Percentiles rank a stretch among this genome's conserved stretches.
These are phyloP conservation scores for Acanthacorydalis orientalis DNA, from an alignment of 2,888 invertebrate species.

Conservation along the genomic window DNA sequence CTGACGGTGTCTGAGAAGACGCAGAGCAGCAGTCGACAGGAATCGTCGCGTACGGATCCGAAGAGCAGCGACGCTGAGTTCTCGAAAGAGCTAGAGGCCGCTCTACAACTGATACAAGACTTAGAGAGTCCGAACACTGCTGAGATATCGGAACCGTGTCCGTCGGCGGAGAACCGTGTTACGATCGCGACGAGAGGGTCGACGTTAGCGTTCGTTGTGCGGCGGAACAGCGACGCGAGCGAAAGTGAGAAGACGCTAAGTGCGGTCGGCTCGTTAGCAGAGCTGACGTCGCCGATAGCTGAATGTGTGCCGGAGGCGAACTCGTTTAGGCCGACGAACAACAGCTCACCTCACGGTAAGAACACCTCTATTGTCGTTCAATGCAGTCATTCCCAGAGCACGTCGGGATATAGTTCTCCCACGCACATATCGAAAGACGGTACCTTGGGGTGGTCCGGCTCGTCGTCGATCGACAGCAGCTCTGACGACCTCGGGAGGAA, in stretches of 20 bases:
- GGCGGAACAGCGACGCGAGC: slow-evolving; percentile 22
- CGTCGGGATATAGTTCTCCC: slow-evolving; percentile 32
- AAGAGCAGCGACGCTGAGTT: slow-evolving; percentile 28
- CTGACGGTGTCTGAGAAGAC: slow-evolving; percentile 19
- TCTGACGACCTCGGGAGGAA: slow-evolving; percentile 19
- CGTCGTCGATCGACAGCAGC: slow-evolving; percentile 25
- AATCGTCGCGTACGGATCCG: slow-evolving; percentile 18
- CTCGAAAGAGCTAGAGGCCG: slow-evolving; percentile 30
- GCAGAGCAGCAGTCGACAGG: slow-evolving; percentile 19
- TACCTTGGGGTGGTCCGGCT: slow-evolving; percentile 25
- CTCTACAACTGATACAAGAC: slow-evolving; percentile 30
- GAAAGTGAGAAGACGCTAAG: slow-evolving; percentile 26
- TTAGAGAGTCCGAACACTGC: slow-evolving; percentile 31
- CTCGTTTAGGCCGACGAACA: slow-evolving; percentile 17
- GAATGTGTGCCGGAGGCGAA: slow-evolving; percentile 19
- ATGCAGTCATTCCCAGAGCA: slow-evolving; percentile 27
- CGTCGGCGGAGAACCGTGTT: slow-evolving; percentile 9
- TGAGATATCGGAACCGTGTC: slow-evolving; percentile 25
- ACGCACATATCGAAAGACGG: slow-evolving; percentile 14
- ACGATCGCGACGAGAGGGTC: slow-evolving; percentile 6
- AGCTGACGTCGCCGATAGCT: slow-evolving; percentile 21
- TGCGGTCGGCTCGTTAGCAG: slow-evolving; percentile 25
- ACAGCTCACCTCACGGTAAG: slow-evolving; percentile 11
- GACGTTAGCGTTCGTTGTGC: slow-evolving; percentile 19
- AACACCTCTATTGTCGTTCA: slow-evolving; percentile 17